phyloP scores from a whole-genome alignment of 2,113 vertebrate genomes.

The Pyrgilauda ruficollis region DNA sequence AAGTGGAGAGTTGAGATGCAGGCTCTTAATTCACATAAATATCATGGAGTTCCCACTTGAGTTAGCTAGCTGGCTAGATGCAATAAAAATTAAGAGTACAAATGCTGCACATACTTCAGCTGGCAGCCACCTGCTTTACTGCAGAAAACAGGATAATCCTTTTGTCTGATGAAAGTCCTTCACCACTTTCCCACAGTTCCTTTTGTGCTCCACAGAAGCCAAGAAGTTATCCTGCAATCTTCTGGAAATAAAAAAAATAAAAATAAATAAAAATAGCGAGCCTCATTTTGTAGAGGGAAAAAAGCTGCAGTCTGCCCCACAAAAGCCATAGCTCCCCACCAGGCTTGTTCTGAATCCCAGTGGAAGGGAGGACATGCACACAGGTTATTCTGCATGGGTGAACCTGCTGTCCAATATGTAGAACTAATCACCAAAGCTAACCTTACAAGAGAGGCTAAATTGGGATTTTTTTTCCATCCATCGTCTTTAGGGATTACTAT shows the following conservation, averaged over 20 bases:
- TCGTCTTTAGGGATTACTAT: background rate
- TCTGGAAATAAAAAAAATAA: background rate
- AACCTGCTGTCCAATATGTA: background rate
- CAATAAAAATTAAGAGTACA: constrained; percentile 49
- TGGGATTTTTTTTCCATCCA: background rate
- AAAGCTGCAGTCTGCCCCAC: background rate
- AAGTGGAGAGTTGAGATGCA: constrained; percentile 3
- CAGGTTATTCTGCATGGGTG: background rate
- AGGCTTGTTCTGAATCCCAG: background rate
- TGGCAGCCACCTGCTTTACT: constrained; percentile 53
- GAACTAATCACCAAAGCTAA: background rate
- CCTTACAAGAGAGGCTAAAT: background rate
- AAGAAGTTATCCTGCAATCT: background rate
- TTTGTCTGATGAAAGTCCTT: constrained; percentile 52
- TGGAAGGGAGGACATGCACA: background rate
- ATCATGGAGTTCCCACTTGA: constrained; percentile 24
- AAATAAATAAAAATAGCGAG: background rate
- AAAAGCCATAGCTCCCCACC: background rate
- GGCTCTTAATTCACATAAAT: constrained; percentile 17
- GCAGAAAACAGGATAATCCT: constrained; percentile 43
- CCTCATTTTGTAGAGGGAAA: background rate
- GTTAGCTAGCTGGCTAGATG: constrained; percentile 1
- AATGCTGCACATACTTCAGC: constrained; percentile 43
- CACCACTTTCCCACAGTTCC: constrained; percentile 58
- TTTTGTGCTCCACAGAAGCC: background rate